Conservation (phyloP, 2,888 invertebrate genomes). For the Apantesis nais region DNA sequence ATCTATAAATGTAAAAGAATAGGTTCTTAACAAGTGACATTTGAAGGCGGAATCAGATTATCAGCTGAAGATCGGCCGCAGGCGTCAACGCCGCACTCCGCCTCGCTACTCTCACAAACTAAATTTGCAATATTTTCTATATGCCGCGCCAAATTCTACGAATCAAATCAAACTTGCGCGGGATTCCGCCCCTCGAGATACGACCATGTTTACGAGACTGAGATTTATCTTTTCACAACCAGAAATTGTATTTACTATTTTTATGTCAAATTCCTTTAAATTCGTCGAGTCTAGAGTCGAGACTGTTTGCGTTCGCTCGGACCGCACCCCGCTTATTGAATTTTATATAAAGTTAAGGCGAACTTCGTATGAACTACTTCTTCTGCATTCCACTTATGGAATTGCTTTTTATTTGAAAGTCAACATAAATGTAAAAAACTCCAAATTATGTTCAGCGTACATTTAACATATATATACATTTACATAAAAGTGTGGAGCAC, state of each 20-base stretch:
- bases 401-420: conserved; percentile 60
- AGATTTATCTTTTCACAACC: conserved; percentile 72
- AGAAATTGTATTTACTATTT: conserved; percentile 77
- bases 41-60: conserved; percentile 38
- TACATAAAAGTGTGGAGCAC: conserved; percentile 43
- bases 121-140: conserved; percentile 73
- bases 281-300: conserved; percentile 50
- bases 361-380: conserved; percentile 46
- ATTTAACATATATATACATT: conserved; percentile 41
- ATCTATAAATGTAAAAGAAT: neutral
- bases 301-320: conserved; percentile 54
- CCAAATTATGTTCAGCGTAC: conserved; percentile 40
- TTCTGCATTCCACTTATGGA: conserved; percentile 61
- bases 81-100: conserved; percentile 19
- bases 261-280: conserved; percentile 67
- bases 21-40: conserved; percentile 24
- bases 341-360: conserved; percentile 61
- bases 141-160: conserved; percentile 62
- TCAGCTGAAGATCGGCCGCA: conserved; percentile 24
- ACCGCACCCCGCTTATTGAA: conserved; percentile 61
- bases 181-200: conserved; percentile 63
- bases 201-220: conserved; percentile 62
- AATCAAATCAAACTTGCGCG: conserved; percentile 77
- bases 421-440: conserved; percentile 23
- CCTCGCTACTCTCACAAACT: conserved; percentile 51